A percentile compares a stretch with the other conserved stretches of the same genome.
phyloP scores from a whole-genome alignment of 2,888 invertebrate species.

The Drosophila nigritarsus region DNA sequence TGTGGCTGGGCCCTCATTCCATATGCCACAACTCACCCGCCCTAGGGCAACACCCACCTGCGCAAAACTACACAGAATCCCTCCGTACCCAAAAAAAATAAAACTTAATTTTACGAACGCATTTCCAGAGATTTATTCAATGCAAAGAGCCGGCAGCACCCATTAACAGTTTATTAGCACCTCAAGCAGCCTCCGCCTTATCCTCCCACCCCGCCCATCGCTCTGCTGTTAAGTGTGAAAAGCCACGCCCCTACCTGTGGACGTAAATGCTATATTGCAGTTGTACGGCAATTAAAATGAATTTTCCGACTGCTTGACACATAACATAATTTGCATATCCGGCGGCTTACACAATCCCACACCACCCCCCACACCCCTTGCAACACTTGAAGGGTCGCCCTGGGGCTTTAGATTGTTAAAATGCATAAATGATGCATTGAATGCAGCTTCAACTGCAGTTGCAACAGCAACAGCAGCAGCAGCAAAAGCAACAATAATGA shows the following conservation, averaged over 20 bases:
- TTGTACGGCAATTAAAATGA: conserved; percentile 83
- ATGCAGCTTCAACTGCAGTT: conserved; percentile 41
- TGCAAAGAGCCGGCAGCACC: conserved; percentile 20
- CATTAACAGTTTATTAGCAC: conserved; percentile 68
- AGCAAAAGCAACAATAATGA: conserved; percentile 13
- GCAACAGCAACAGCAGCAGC: conserved; percentile 30
- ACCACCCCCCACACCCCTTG: background rate
- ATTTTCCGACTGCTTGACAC: conserved; percentile 85
- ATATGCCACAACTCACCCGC: conserved; percentile 9
- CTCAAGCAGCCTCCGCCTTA: conserved; percentile 20
- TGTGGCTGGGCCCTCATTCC: conserved; percentile 46
- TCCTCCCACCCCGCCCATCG: background rate
- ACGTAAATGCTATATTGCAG: conserved; percentile 72
- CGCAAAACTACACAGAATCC: conserved; percentile 10
- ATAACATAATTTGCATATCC: conserved; percentile 84
- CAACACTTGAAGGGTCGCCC: conserved; percentile 34
- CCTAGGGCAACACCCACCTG: conserved; percentile 22
- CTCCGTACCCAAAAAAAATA: background rate
- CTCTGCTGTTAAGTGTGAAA: conserved; percentile 17
- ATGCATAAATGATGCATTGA: conserved; percentile 69
- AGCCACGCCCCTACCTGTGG: conserved; percentile 27
- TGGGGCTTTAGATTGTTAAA: conserved; percentile 66
- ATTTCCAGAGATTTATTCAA: conserved; percentile 33
- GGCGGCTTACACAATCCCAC: conserved; percentile 42
- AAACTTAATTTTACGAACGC: conserved; percentile 35